Base-by-base conservation (phyloP, 2,888 invertebrate genomes). In the Dolichomitus sp. region DNA sequence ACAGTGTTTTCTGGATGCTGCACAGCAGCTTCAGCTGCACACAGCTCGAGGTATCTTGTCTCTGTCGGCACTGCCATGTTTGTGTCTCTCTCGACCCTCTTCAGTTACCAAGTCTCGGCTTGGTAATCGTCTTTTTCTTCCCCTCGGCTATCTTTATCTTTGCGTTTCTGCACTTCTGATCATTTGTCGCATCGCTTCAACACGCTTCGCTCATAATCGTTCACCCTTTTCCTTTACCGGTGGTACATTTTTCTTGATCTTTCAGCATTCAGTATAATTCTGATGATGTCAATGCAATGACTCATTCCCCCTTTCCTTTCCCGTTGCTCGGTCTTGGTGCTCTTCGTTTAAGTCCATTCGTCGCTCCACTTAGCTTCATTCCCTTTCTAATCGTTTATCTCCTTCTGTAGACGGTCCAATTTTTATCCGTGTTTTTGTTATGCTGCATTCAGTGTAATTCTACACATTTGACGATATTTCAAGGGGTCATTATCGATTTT, bases 1-100 rank as follows among this genome's bases (percentile, higher is more conserved):
- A 77, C 80, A 27, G 70, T 65, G 54, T 75, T 87, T 85, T 85
- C 87, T 86, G 84, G 80, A 86, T 87, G 87, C 88, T 87, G 84
- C 87, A 54, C 54, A 54, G 57, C 52, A 54, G 57, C 57, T 66
- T 75, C 65, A 65, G 66, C 59, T 40, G 17, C n/a, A 52, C 37
- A 66, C 72, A 37, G 37, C 70, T 17, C 65, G 17, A 37, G 27
- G 33, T 68, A 37, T 40, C 42, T 85, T 19, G 19, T 52, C 27
- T 40, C 61, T 65, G 37, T 61, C 50, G 7, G n/a, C 57, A 30
- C 9, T 30, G 27, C 30, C 30, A 23, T 80, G 82, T 76, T 73
- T 78, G 74, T 70, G 66, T 61, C 74, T 57, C 61, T 33, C 63
- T 12, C 37, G 17, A 4, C 1, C 27, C 23, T 4, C 52, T 52